phyloP scores from a whole-genome alignment of 2,797 vertebrate genomes.

The Paratrypauchen microcephalus region DNA sequence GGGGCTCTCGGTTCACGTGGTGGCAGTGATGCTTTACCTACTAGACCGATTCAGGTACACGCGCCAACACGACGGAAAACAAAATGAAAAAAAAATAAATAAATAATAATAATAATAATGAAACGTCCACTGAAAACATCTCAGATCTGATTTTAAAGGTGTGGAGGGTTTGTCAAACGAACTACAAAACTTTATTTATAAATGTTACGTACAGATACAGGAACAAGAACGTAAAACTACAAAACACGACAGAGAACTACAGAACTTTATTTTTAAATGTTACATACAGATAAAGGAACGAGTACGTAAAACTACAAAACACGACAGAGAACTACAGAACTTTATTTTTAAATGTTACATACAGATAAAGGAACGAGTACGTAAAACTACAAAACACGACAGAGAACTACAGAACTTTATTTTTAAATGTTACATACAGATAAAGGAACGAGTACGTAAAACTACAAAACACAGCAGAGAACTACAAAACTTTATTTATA shows the following conservation, averaged over 20 bases:
- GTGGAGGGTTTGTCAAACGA: too few relatives aligned
- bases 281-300: neutral
- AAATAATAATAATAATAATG: too few relatives aligned
- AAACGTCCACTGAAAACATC: too few relatives aligned
- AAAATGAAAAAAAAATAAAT: too few relatives aligned
- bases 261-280: neutral
- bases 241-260: neutral
- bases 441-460: neutral
- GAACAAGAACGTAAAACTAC: neutral
- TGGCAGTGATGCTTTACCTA: conserved; percentile 99
- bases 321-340: neutral
- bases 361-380: neutral
- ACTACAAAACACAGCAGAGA: neutral
- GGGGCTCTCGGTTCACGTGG: conserved; percentile 97
- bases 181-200: neutral
- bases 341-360: neutral
- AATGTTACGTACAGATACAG: neutral
- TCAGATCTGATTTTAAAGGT: too few relatives aligned
- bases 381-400: neutral
- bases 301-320: neutral
- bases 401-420: neutral
- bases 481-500: neutral
- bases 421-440: neutral
- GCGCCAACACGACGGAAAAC: neutral
- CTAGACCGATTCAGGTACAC: conserved; percentile 96